Percentiles rank a stretch among this genome's conserved stretches.
Conservation (phyloP, 2,113 vertebrate genomes). For the Triplophysa siluroides region DNA sequence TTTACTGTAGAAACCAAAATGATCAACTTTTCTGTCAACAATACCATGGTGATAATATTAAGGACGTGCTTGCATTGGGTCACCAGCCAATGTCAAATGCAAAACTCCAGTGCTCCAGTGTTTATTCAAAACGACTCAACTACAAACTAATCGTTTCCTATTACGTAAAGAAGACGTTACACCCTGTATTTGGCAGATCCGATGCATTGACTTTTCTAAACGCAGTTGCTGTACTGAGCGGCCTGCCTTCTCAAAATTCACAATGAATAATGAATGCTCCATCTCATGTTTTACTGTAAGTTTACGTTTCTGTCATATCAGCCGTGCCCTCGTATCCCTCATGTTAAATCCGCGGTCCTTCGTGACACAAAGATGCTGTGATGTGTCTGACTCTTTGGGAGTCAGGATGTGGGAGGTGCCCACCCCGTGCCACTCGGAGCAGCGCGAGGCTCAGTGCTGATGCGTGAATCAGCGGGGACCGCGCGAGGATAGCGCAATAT, state of each 20-base stretch:
- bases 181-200: too few species aligned
- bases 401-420: slow-evolving; percentile 54
- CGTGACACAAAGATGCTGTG: slow-evolving; percentile 37
- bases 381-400: slow-evolving; percentile 44
- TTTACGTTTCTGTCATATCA: slow-evolving; percentile 8
- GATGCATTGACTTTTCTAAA: not conserved
- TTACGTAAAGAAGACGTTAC: too few species aligned
- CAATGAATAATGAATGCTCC: slow-evolving; percentile 17
- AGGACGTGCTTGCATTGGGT: too few species aligned
- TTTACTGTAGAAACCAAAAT: too few species aligned
- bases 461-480: slow-evolving; percentile 46
- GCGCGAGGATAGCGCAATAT: slow-evolving; percentile 56
- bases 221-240: too few species aligned
- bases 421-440: slow-evolving; percentile 54
- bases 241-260: not conserved
- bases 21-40: too few species aligned
- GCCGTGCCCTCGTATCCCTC: slow-evolving; percentile 36
- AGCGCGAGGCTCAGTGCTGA: slow-evolving; percentile 44
- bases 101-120: too few species aligned
- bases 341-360: slow-evolving; percentile 28
- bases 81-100: too few species aligned
- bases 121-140: too few species aligned
- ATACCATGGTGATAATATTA: too few species aligned
- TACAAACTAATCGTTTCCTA: too few species aligned
- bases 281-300: slow-evolving; percentile 7